Evolutionary conservation across 2,888 invertebrate species (phyloP), one percentile per base, ranked within the genome.

Genomic region (Xanthia icteritia): DNA sequence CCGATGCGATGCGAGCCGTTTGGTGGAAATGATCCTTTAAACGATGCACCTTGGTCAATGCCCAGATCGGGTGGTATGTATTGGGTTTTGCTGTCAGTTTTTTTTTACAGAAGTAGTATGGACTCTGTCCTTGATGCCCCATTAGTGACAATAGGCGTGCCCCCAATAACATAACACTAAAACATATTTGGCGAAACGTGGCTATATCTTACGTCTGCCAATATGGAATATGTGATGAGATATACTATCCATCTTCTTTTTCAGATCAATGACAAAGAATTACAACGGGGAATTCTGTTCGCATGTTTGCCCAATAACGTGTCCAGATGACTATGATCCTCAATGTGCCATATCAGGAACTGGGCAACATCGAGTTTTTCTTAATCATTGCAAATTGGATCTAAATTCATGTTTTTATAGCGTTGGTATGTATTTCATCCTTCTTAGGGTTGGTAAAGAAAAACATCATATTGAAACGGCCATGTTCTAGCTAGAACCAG

Each of bases 311-410:
- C 96, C 96, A 0, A 23, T 79, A 0, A 82, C 91, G 0, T 96
- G 96, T n/a, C 92, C 94, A 0, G 94, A 95, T 0, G 92, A 93
- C 8, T 95, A 96, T 72, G 91, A 92, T 3, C 96, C 96, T 0
- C 92, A 94, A 45, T 96, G 96, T 48, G 96, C 94, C 0, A 58
- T 94, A 2, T 92, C 94, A 23, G 79, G 73, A 0, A 83, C 86
- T 0, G 94, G 94, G 0, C 84, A 88, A 3, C 81, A 86, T 0
- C 83, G 89, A 0, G 93, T 95, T 0, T 96, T 96, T 73, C 68
- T 92, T 0, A 96, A 96, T 81, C 96, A 96, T 79, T 96, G 96
- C 87, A 90, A 92, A 54, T 72, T 96, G 84, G 96, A 96, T 60
- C 86, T 87, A 0, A 91, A 94, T 73, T 96, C 96, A 0, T 96